Percentiles rank a stretch among this genome's conserved stretches.
Conservation (phyloP, 1,140 invertebrate genomes). For the Ceratina japonica region DNA sequence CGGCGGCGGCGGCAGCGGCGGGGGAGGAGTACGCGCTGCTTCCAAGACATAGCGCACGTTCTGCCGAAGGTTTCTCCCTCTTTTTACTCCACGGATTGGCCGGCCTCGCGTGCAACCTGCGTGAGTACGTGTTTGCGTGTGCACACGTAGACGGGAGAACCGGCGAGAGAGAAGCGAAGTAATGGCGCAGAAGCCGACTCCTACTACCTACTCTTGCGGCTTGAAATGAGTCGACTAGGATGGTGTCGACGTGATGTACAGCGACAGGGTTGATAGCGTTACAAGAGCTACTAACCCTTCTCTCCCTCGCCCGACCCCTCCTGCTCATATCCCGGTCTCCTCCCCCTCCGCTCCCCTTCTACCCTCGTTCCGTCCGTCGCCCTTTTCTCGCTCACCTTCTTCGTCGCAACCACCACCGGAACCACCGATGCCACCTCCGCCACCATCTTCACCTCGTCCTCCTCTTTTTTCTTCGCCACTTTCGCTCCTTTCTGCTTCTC, state of each 20-base stretch:
- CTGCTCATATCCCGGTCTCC: not conserved
- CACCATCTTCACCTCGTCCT: not conserved
- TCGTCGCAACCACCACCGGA: slow-evolving; percentile 59
- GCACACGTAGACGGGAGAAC: slow-evolving; percentile 44
- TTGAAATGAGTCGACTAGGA: slow-evolving; percentile 75
- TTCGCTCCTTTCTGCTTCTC: slow-evolving; percentile 37
- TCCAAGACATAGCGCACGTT: slow-evolving; percentile 39
- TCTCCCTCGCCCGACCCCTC: slow-evolving; percentile 19
- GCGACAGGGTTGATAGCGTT: slow-evolving; percentile 80
- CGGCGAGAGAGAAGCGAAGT: slow-evolving; percentile 62
- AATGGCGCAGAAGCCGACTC: slow-evolving; percentile 76
- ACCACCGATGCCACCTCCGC: slow-evolving; percentile 11
- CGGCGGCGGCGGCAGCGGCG: not conserved
- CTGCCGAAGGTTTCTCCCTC: slow-evolving; percentile 3
- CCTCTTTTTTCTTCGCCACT: slow-evolving; percentile 12
- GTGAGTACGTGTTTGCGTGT: slow-evolving; percentile 46
- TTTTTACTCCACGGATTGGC: not conserved
- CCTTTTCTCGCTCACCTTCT: slow-evolving; percentile 31
- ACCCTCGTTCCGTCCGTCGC: not conserved
- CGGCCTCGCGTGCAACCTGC: slow-evolving; percentile 56
- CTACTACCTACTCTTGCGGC: slow-evolving; percentile 69
- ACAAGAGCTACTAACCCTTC: slow-evolving; percentile 79
- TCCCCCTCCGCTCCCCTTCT: slow-evolving; percentile 17
- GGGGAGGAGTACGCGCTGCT: slow-evolving; percentile 30
- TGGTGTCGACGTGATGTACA: slow-evolving; percentile 80